Evolutionary conservation across 2,888 invertebrate genomes (phyloP), one percentile per base, ranked within the genome.

Genomic region (Pycnomerus fuliginosus): DNA sequence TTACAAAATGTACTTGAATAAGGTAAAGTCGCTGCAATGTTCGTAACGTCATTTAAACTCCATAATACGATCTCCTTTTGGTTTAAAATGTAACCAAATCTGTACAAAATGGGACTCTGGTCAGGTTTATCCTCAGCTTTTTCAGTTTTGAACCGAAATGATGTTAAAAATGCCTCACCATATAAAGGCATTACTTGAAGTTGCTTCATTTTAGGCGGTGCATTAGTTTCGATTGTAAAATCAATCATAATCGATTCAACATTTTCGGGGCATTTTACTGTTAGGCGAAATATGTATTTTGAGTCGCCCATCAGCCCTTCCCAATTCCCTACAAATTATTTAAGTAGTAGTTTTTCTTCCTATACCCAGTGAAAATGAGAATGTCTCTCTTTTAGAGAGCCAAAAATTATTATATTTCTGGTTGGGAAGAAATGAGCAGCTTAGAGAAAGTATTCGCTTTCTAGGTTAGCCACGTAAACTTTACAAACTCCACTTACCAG

Each of bases 101-200:
- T 45, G 14, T 50, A 50, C 13, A 48, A 29, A 36, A 47, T 40
- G 1, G 50, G 46, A 2, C 27, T 10, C 14, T 50, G 40, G 2
- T 17, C 24, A 3, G 14, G 20, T 22, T 41, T 49, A 33, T 45
- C 42, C 10, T 25, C 10, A 3, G 44, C 44, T 17, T 16, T 41
- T 11, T n/a, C 8, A 3, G 44, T 48, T 39, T 36, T 31, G 29
- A 40, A 45, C 10, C 5, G 31, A 16, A 48, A 50, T 15, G 17
- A n/a, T n/a, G 50, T 45, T 4, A 25, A 1, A 16, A 48, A 40
- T 27, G 50, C 50, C n/a, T 32, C 48, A 3, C 50, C 50, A 2
- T 29, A 28, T 0, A 12, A 3, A 2, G 50, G 50, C 2, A n/a
- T 13, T 8, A 50, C 44, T n/a, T 31, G 38, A 0, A 48, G 13